Conservation (phyloP, 2,888 invertebrate species). For the Fragum fragum region DNA sequence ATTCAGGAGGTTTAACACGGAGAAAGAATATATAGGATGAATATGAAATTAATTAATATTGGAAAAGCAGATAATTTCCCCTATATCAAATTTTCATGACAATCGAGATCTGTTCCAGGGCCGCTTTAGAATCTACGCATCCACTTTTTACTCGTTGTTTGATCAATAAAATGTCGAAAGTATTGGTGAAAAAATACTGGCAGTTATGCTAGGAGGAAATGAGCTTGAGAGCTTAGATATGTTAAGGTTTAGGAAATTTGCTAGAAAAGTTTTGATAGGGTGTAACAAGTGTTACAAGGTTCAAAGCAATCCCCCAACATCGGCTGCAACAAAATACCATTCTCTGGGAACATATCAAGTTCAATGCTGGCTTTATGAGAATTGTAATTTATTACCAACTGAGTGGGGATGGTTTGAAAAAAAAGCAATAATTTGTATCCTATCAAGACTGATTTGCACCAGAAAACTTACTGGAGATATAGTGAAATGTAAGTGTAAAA, state of each 20-base stretch:
- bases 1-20: no score
- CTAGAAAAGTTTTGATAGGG: conserved; percentile 46
- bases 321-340: conserved; percentile 66
- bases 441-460: conserved; percentile 60
- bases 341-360: conserved; percentile 67
- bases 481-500: conserved; percentile 62
- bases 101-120: no score
- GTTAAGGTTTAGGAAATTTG: conserved; percentile 54
- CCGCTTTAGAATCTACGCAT: neutral
- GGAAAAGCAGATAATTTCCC: no score
- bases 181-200: conserved; percentile 22
- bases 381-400: conserved; percentile 25
- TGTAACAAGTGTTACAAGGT: conserved; percentile 59
- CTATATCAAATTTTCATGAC: no score
- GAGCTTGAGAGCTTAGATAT: conserved; percentile 41
- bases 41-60: no score
- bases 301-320: conserved; percentile 68
- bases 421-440: conserved; percentile 33
- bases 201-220: conserved; percentile 42
- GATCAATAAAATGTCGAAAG: neutral
- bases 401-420: conserved; percentile 66
- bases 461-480: conserved; percentile 51
- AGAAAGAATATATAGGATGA: no score
- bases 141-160: neutral
- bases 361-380: conserved; percentile 57